Evolutionary conservation across 2,797 vertebrate genomes (phyloP), one percentile per base, ranked within the genome.

Genomic region (Petrocephalus sullivani): DNA sequence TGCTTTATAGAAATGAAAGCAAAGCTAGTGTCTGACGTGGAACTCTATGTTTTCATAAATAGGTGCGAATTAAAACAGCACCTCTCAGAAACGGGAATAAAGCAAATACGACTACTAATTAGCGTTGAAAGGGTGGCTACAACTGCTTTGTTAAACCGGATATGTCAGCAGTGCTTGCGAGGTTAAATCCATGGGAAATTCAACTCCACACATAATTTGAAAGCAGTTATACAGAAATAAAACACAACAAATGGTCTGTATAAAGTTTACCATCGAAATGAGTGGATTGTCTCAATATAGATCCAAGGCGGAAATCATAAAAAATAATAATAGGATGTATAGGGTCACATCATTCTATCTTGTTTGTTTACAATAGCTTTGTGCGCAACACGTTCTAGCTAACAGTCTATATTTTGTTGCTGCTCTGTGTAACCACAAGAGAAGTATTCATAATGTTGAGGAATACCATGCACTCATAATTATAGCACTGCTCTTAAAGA

Each of bases 381-480:
- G 84, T 49, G 81, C 33, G 60, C 33, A 75, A 78, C 51, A 67
- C 19, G 41, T 61, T 85, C 46, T 56, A 61, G 83, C 37, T n/a
- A 23, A 23, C 60, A 82, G 58, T 54, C 67, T n/a, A 54, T 85
- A 61, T 53, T 89, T 89, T 88, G 19, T 64, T 86, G 33, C 64
- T 85, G 23, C 87, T 75, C 46, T 88, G 54, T 2, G 41, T 85
- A 56, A 86, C 86, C 84, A 57, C 88, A 82, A 86, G 49, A 88
- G 86, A 90, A 89, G 84, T 81, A 49, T 90, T 88, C 89, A 83
- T 88, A 54, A 89, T 86, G 53, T 83, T 61, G 87, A 67, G 67
- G 84, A 90, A 71, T 37, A 87, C 56, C 67, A 57, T 67, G 71
- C 53, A 56, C 87, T 67, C 84, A 46, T 89, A 89, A 89, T 88